A percentile compares a stretch with the other conserved stretches of the same genome.
These are phyloP conservation scores for Hybognathus amarus DNA, from an alignment of 2,797 vertebrate species.

Conservation along the genomic window DNA sequence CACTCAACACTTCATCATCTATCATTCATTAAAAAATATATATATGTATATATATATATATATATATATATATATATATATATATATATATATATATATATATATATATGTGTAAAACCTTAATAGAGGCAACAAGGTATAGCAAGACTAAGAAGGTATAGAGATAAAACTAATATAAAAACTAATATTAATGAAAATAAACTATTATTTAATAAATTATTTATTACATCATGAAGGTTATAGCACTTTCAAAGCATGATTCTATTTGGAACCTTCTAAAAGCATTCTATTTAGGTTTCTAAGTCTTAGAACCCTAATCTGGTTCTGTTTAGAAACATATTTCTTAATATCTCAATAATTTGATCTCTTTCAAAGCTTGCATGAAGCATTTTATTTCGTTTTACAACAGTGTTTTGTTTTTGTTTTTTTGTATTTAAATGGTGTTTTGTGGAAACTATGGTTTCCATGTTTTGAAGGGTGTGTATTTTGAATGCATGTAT, in stretches of 20 bases:
- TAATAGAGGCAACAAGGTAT: not conserved
- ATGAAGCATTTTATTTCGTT: not conserved
- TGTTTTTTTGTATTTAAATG: not conserved
- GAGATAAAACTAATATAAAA: not conserved
- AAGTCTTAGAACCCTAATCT: not conserved
- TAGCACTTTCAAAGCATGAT: not conserved
- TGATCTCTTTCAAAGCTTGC: not conserved
- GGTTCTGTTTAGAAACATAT: not conserved
- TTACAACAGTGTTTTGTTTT: not conserved
- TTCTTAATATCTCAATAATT: not conserved
- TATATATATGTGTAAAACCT: not conserved
- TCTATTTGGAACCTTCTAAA: not conserved
- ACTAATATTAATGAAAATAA: not conserved
- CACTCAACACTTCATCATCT: not conserved
- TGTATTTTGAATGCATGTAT: not conserved
- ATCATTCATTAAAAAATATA: not conserved
- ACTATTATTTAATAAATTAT: not conserved
- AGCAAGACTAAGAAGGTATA: not conserved
- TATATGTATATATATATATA: too few species aligned
- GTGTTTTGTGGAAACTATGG: not conserved
- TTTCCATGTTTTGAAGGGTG: constrained; percentile 13
- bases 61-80: too few species aligned
- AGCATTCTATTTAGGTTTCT: not conserved
- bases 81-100: too few species aligned
- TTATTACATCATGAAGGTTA: not conserved